phyloP scores from a whole-genome alignment of 2,888 invertebrate species.

The Melanchra persicariae region DNA sequence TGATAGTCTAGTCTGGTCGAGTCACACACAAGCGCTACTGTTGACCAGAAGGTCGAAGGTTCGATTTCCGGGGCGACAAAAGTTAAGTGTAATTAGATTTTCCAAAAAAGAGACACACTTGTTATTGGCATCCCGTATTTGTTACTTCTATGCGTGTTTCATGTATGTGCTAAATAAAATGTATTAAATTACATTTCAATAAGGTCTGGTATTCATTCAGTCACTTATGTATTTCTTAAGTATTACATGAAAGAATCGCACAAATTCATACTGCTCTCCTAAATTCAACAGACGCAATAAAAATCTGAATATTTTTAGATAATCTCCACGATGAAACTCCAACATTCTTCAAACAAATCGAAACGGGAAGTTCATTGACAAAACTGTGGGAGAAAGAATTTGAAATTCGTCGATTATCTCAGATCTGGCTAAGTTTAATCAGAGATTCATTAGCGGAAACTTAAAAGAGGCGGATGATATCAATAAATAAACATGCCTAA shows the following conservation, averaged over 20 bases:
- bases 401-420: slow-evolving; percentile 37
- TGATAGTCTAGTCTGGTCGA: no score
- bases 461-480: slow-evolving; percentile 53
- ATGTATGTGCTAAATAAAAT: no score
- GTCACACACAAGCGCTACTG: no score
- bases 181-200: no score
- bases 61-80: no score
- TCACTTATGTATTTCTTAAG: no score
- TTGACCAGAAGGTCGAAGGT: no score
- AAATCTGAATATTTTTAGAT: not conserved
- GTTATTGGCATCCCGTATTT: no score
- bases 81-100: no score
- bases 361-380: slow-evolving; percentile 28
- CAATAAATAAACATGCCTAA: slow-evolving; percentile 56
- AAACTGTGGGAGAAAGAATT: slow-evolving; percentile 23
- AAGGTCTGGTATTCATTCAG: no score
- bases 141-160: no score
- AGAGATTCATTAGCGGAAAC: slow-evolving; percentile 56
- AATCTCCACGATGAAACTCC: not conserved
- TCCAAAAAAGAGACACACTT: no score
- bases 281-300: not conserved
- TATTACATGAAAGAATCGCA: not conserved
- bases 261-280: not conserved
- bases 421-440: slow-evolving; percentile 31
- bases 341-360: slow-evolving; percentile 1